Percentiles rank a stretch among this genome's conserved stretches.
Conservation (phyloP, 2,888 invertebrate species). For the Erebia epiphron region DNA sequence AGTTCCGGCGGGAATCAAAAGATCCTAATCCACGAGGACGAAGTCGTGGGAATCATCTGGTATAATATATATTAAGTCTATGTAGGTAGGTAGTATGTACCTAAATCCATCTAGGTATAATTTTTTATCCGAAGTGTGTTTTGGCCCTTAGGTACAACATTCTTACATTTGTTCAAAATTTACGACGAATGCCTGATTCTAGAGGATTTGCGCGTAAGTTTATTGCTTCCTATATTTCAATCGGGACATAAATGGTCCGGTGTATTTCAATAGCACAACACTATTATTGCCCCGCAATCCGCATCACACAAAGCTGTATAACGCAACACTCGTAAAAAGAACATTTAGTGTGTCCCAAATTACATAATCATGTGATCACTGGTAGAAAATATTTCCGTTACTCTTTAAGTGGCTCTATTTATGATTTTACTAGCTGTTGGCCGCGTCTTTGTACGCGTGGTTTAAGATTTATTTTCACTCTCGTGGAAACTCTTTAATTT, state of each 20-base stretch:
- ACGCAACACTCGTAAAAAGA: constrained; percentile 67
- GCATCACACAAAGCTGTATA: constrained; percentile 59
- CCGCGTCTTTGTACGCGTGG: too few species aligned
- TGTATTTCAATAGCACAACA: constrained; percentile 37
- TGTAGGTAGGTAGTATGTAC: not conserved
- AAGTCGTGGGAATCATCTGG: too few species aligned
- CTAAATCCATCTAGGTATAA: too few species aligned
- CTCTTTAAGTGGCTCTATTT: constrained; percentile 21
- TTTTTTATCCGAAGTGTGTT: not conserved
- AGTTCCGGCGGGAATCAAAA: too few species aligned
- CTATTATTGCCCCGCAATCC: constrained; percentile 49
- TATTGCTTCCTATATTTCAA: constrained; percentile 39
- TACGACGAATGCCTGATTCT: constrained; percentile 32
- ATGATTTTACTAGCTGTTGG: too few species aligned
- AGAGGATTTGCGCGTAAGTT: constrained; percentile 31
- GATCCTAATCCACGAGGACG: too few species aligned
- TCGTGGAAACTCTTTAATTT: too few species aligned
- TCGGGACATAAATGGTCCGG: constrained; percentile 36
- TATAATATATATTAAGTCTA: not conserved
- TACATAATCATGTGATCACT: constrained; percentile 48
- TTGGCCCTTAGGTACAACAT: not conserved
- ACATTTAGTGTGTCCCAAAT: constrained; percentile 62
- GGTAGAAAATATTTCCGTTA: constrained; percentile 47
- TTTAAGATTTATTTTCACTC: too few species aligned
- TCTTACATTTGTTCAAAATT: constrained; percentile 28